These are phyloP conservation scores for Lucifuga dentata DNA, from an alignment of 2,113 vertebrate species.

Conservation along the genomic window DNA sequence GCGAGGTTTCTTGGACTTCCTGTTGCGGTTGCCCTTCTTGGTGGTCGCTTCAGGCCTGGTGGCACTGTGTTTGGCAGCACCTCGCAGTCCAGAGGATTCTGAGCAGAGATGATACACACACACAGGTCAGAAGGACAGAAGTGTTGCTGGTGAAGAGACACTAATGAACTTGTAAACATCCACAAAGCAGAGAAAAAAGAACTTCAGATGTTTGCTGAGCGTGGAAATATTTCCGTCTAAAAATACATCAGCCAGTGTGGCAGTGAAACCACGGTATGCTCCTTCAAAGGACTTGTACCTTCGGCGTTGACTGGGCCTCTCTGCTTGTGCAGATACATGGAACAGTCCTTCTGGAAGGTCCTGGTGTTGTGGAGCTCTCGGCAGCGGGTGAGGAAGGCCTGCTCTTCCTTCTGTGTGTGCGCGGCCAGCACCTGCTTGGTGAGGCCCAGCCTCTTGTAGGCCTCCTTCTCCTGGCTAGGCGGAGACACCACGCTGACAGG, in stretches of 20 bases:
- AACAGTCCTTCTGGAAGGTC: conserved; percentile 86
- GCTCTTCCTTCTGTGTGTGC: conserved; percentile 95
- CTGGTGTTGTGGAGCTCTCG: conserved; percentile 83
- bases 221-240: too few relatives aligned
- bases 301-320: conserved; percentile 72
- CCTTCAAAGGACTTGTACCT: conserved; percentile 48
- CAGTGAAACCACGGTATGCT: too few relatives aligned
- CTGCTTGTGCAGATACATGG: conserved; percentile 83
- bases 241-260: too few relatives aligned
- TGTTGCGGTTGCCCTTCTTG: conserved; percentile 86
- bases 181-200: too few relatives aligned
- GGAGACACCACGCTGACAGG: conserved; percentile 73
- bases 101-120: background rate
- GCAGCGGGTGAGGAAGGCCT: conserved; percentile 91
- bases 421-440: conserved; percentile 96
- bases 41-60: conserved; percentile 58
- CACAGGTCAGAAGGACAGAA: background rate
- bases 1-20: conserved; percentile 89
- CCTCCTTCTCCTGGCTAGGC: conserved; percentile 86
- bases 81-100: conserved; percentile 55
- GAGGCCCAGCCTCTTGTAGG: conserved; percentile 90
- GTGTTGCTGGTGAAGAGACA: conserved; percentile 1
- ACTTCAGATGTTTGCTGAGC: too few relatives aligned
- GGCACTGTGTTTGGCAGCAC: conserved; percentile 65
- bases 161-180: too few relatives aligned